Conservation (phyloP, 2,888 invertebrate genomes). For the Microplitis manilae region DNA sequence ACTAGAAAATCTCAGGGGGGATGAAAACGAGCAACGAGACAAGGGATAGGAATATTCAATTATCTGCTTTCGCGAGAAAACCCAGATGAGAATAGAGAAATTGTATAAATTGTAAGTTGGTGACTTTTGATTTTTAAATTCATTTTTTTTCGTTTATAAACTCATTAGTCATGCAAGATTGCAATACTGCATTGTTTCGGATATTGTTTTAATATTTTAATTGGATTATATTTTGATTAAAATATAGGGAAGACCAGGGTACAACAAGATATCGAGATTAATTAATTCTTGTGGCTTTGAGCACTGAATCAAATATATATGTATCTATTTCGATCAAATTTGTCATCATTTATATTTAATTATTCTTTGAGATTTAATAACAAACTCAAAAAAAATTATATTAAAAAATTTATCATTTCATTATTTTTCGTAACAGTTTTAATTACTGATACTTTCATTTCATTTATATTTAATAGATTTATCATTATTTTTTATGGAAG, state of each 20-base stretch:
- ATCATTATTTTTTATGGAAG: too few species aligned
- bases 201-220: neutral
- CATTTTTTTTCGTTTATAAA: neutral
- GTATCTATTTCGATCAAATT: too few species aligned
- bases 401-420: too few species aligned
- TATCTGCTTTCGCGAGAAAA: constrained; percentile 6
- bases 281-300: too few species aligned
- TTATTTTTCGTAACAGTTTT: too few species aligned
- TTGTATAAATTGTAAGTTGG: neutral
- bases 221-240: neutral
- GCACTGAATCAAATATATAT: too few species aligned
- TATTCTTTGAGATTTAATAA: too few species aligned
- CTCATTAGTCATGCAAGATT: neutral
- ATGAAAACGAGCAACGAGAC: neutral
- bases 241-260: neutral
- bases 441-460: too few species aligned
- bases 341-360: too few species aligned
- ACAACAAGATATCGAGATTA: too few species aligned
- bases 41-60: constrained; percentile 25
- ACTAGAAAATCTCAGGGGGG: constrained; percentile 3
- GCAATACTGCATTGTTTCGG: neutral
- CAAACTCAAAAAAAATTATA: too few species aligned
- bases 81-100: neutral
- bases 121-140: neutral
- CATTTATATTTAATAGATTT: too few species aligned